Conservation (phyloP, 2,113 vertebrate genomes). For the Neogobius melanostomus region DNA sequence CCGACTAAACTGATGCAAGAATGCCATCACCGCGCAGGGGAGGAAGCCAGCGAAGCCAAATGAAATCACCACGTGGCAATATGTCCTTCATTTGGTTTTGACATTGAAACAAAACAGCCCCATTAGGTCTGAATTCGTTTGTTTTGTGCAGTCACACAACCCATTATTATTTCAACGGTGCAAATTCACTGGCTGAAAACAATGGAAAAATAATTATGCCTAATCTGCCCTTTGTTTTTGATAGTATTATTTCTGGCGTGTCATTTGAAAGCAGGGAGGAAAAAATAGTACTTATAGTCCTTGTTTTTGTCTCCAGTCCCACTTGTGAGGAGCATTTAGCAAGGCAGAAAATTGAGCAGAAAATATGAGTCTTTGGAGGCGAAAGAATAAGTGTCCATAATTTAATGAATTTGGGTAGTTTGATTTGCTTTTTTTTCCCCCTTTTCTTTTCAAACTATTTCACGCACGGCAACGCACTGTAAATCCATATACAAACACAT, state of each 20-base stretch:
- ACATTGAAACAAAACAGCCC: neutral
- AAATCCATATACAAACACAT: slow-evolving; percentile 73
- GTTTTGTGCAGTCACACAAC: neutral
- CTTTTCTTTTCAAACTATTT: slow-evolving; percentile 52
- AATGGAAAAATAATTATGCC: neutral
- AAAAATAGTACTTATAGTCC: neutral
- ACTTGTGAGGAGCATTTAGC: slow-evolving; percentile 11
- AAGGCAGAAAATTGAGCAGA: slow-evolving; percentile 26
- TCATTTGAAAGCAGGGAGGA: neutral
- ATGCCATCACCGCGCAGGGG: neutral
- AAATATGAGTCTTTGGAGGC: slow-evolving; percentile 46
- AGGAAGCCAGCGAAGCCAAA: neutral
- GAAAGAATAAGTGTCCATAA: slow-evolving; percentile 61
- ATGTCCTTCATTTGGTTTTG: neutral
- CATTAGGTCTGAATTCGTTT: neutral
- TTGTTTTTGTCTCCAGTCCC: neutral
- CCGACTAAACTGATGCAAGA: neutral
- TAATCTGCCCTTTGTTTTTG: neutral
- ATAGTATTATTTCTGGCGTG: neutral
- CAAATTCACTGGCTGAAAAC: neutral
- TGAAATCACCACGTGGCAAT: neutral
- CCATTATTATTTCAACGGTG: neutral
- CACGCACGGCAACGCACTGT: slow-evolving; percentile 57
- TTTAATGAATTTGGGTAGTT: slow-evolving; percentile 69
- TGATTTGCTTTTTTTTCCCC: slow-evolving; percentile 32